phyloP scores from a whole-genome alignment of 2,797 vertebrate species.

The Peromyscus melanophrys region DNA sequence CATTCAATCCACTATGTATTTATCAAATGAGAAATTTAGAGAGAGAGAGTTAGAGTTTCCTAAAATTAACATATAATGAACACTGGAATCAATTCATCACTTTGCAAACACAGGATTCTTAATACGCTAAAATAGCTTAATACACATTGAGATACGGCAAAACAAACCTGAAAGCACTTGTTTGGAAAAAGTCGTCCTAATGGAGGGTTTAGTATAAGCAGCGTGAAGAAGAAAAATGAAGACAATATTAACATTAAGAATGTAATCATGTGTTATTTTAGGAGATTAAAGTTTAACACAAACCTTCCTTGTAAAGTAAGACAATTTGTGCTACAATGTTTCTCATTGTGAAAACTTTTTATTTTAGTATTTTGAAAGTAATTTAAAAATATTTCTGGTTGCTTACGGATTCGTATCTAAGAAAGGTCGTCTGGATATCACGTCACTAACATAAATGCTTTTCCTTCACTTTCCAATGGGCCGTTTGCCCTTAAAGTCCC shows the following conservation, averaged over 20 bases:
- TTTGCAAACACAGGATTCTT: background rate
- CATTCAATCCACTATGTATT: background rate
- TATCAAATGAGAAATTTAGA: too few relatives aligned
- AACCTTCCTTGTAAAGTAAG: background rate
- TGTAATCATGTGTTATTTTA: background rate
- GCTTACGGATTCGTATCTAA: background rate
- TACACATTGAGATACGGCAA: background rate
- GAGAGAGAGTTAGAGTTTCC: background rate
- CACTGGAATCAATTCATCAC: background rate
- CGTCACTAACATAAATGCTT: background rate
- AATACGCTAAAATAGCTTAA: background rate
- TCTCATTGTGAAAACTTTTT: background rate
- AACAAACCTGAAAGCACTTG: background rate
- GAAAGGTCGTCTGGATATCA: background rate
- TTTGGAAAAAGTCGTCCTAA: background rate
- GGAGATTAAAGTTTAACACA: background rate
- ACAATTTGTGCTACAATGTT: background rate
- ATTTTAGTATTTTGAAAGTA: conserved; percentile 16
- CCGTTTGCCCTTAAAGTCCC: fast-evolving
- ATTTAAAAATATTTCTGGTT: background rate
- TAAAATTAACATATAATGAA: background rate
- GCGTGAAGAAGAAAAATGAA: background rate
- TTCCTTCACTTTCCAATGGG: background rate
- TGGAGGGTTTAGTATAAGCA: background rate
- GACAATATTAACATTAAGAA: background rate